These are phyloP conservation scores for Periophthalmus magnuspinnatus DNA, from an alignment of 2,797 vertebrate species.

Conservation along the genomic window DNA sequence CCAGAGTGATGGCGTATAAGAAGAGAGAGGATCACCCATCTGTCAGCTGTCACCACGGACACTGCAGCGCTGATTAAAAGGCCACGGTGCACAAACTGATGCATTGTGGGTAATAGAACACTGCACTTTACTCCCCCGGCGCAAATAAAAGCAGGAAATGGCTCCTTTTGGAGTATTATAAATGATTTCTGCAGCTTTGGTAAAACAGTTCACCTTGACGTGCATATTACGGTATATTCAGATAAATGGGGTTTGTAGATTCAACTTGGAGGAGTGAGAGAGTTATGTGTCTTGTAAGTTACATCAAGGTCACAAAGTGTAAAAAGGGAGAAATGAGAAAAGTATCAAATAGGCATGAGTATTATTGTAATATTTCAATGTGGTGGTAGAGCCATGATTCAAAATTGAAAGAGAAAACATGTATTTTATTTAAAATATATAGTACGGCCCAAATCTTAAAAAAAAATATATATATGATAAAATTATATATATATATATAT, in stretches of 20 bases:
- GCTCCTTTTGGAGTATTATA: neutral
- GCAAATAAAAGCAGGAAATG: conserved; percentile 2
- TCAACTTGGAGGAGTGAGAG: neutral
- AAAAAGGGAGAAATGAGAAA: neutral
- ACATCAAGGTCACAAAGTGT: neutral
- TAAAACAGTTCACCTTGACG: conserved; percentile 1
- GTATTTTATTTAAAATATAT: too few relatives aligned
- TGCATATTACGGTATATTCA: neutral
- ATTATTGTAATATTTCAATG: neutral
- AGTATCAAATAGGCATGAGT: neutral
- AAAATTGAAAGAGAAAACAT: too few relatives aligned
- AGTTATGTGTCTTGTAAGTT: neutral
- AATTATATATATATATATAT: too few relatives aligned
- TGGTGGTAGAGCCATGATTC: too few relatives aligned
- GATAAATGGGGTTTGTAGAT: neutral
- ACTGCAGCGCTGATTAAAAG: conserved; percentile 11
- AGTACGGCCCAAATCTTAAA: too few relatives aligned
- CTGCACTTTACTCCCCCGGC: neutral
- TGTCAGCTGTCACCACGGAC: neutral
- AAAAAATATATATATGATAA: too few relatives aligned
- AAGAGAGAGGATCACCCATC: conserved; percentile 2
- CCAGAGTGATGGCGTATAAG: neutral
- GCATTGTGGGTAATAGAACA: conserved; percentile 6
- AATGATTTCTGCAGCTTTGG: neutral
- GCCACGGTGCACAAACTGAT: conserved; percentile 1